Base-by-base conservation (phyloP, 2,888 invertebrate genomes). In the Tribolium freemani region DNA sequence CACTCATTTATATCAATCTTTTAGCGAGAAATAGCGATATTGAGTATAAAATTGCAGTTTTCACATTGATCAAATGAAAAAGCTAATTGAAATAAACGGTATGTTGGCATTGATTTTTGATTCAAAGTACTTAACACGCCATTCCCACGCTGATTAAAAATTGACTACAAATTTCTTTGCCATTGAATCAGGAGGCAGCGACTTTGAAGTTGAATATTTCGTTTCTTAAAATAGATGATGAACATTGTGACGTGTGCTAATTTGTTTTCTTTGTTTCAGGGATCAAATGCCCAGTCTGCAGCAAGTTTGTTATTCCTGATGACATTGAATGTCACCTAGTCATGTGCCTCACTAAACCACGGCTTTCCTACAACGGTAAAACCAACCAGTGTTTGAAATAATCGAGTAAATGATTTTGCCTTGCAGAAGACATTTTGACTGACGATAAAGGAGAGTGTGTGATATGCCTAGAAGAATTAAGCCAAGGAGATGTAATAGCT, bases 311-410 rank as follows among this genome's bases (percentile, higher is more conserved):
- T 85, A 90, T 98, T 88, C 97, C 98, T 81, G 98, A 99, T 89
- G 98, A 99, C 90, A 96, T 98, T 87, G 99, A 99, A 91, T 96
- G 97, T 90, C 99, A 99, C 89, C 93, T 99, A 87, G 97, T 99
- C 85, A 97, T 99, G 95, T 99, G 99, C 91, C 94, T 99, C 89
- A 99, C 99, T 83, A 96, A 98, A 91, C 99, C 99, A 83, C 92
- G 97, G 87, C 96, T 99, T 87, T 97, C 95, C 84, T 99, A 99
- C 90, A 99, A 99, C 90, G 98, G 98, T 98, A 85, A 90, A 26
- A 26, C 1, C 5, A 0, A 1, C 26, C 5, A 26, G 26, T 11
- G 16, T 11, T 61, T 60, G 45, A n/a, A 9, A 69, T 10, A 54
- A 13, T 56, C 26, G 26, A 2, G 26, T 26, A 26, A 26, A 44